A percentile compares a stretch with the other conserved stretches of the same genome.
Evolutionary conservation across 2,888 invertebrate species (phyloP).

Genomic region (Halictus quadricinctus): DNA sequence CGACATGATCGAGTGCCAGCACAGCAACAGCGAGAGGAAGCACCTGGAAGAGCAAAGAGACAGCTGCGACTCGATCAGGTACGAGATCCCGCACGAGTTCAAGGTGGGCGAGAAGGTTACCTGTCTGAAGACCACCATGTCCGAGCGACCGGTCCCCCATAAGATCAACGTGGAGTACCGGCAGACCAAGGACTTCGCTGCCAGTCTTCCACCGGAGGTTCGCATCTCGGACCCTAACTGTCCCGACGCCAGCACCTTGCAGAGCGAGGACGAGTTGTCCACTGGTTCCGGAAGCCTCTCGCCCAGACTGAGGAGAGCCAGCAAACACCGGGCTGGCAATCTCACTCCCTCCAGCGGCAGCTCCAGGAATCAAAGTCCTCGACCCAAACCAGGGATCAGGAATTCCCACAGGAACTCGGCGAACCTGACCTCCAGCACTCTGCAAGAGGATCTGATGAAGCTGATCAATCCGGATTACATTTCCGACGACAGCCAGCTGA

Average conservation of each 20-base stretch:
- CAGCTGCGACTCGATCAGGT: constrained; percentile 71
- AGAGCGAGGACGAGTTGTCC: constrained; percentile 85
- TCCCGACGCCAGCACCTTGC: constrained; percentile 81
- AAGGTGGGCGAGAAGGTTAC: constrained; percentile 83
- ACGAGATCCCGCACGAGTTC: constrained; percentile 81
- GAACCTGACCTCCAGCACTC: constrained; percentile 85
- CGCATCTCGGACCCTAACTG: constrained; percentile 83
- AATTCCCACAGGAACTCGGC: constrained; percentile 85
- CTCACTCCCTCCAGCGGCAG: constrained; percentile 83
- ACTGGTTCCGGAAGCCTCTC: constrained; percentile 85
- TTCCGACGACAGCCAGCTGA: constrained; percentile 76
- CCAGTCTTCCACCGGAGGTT: constrained; percentile 82
- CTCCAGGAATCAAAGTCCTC: constrained; percentile 86
- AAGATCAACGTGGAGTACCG: constrained; percentile 83
- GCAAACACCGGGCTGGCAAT: constrained; percentile 82
- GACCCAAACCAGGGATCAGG: constrained; percentile 85
- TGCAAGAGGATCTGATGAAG: constrained; percentile 93
- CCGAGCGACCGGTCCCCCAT: constrained; percentile 81
- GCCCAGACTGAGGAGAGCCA: constrained; percentile 83
- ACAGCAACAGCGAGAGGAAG: constrained; percentile 58
- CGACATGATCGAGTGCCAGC: constrained; percentile 62
- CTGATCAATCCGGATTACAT: constrained; percentile 91
- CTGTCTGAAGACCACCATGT: constrained; percentile 79
- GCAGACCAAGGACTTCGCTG: constrained; percentile 77
- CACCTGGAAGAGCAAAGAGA: constrained; percentile 63